Evolutionary conservation across 2,797 vertebrate species (phyloP).

Genomic region (Anabacerthia variegaticeps): DNA sequence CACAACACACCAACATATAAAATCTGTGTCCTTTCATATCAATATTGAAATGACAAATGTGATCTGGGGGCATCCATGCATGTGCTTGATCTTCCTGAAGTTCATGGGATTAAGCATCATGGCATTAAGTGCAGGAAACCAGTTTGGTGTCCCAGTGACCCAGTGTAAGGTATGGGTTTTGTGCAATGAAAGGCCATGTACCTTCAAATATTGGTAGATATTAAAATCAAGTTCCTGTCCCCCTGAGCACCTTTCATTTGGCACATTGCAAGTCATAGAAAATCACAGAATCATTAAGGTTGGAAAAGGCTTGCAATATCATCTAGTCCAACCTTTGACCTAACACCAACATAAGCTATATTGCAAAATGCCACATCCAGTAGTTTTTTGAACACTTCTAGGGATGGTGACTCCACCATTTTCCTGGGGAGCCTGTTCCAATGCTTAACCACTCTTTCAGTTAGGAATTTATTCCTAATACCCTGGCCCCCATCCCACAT

Average conservation of each 20-base stretch:
- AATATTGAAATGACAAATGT: background rate
- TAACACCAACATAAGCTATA: background rate
- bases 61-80: background rate
- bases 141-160: background rate
- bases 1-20: background rate
- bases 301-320: background rate
- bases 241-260: background rate
- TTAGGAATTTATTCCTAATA: background rate
- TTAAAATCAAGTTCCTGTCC: background rate
- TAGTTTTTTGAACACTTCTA: background rate
- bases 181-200: background rate
- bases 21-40: background rate
- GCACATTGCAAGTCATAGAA: background rate
- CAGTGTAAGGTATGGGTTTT: background rate
- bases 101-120: background rate
- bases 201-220: background rate
- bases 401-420: background rate
- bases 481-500: background rate
- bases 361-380: accelerated
- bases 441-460: background rate
- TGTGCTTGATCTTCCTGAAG: background rate
- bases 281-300: background rate
- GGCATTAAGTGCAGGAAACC: background rate
- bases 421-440: background rate
- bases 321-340: background rate